Evolutionary conservation across 2,113 vertebrate genomes (phyloP).

Genomic region (Aptenodytes forsteri): DNA sequence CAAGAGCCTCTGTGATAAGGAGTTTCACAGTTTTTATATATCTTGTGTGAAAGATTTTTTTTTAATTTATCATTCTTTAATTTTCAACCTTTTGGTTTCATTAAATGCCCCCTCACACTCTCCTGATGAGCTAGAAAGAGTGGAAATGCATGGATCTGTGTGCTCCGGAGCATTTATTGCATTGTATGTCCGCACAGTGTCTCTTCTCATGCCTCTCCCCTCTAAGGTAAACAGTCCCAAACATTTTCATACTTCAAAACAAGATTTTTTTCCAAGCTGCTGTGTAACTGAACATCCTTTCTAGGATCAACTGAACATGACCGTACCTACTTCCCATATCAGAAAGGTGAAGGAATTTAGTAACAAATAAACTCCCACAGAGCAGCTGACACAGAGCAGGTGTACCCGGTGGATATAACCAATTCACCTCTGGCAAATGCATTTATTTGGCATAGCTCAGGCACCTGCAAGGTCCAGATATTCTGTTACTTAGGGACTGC

Average conservation of each 20-base stretch:
- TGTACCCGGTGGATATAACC: neutral
- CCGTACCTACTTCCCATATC: neutral
- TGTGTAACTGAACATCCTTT: neutral
- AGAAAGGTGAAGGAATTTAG: neutral
- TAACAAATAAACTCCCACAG: neutral
- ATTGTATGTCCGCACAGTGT: rapidly evolving
- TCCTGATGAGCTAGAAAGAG: neutral
- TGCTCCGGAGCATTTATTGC: neutral
- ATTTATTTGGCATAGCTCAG: neutral
- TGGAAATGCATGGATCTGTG: neutral
- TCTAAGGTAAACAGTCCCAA: neutral
- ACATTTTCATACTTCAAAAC: neutral
- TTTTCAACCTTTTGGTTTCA: neutral
- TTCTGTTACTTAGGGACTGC: neutral
- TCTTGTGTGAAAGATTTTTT: neutral
- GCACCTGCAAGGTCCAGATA: neutral
- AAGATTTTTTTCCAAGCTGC: neutral
- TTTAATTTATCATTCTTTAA: neutral
- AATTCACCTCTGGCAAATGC: neutral
- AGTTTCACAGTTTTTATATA: neutral
- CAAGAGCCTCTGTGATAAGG: neutral
- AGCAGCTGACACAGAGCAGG: neutral
- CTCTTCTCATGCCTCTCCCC: neutral
- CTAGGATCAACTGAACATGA: neutral
- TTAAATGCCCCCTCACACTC: neutral